A percentile compares a stretch with the other conserved stretches of the same genome.
Conservation (phyloP, 2,113 vertebrate genomes). For the Brachypodius melanocephalos region DNA sequence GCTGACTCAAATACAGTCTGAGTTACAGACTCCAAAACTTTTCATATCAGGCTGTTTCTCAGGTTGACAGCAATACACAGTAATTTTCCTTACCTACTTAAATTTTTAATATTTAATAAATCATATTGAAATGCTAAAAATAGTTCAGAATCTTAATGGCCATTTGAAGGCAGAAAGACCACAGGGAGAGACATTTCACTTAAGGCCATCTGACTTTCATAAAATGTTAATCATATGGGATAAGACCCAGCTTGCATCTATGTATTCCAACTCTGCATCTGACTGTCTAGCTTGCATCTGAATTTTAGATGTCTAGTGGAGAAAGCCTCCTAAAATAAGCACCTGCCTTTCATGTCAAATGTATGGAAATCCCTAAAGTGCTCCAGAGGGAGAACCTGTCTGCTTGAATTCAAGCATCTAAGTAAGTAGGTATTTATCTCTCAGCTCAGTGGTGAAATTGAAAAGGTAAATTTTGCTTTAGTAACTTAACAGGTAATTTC, state of each 20-base stretch:
- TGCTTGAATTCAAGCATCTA: neutral
- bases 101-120: constrained; percentile 28
- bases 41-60: neutral
- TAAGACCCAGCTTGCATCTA: neutral
- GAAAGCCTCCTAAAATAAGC: neutral
- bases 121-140: neutral
- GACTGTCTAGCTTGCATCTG: neutral
- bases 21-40: neutral
- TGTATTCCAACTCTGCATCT: neutral
- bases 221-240: neutral
- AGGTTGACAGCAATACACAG: neutral
- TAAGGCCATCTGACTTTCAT: neutral
- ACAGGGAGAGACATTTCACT: neutral
- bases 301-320: neutral
- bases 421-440: neutral
- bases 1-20: neutral
- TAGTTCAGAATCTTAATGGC: neutral
- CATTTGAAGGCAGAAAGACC: neutral
- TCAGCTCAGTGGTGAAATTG: neutral
- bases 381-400: neutral
- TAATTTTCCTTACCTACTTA: constrained; percentile 1
- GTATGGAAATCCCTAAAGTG: neutral
- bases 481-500: neutral
- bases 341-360: neutral
- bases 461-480: neutral